phyloP scores from a whole-genome alignment of 2,113 vertebrate genomes.

The Rhea pennata region DNA sequence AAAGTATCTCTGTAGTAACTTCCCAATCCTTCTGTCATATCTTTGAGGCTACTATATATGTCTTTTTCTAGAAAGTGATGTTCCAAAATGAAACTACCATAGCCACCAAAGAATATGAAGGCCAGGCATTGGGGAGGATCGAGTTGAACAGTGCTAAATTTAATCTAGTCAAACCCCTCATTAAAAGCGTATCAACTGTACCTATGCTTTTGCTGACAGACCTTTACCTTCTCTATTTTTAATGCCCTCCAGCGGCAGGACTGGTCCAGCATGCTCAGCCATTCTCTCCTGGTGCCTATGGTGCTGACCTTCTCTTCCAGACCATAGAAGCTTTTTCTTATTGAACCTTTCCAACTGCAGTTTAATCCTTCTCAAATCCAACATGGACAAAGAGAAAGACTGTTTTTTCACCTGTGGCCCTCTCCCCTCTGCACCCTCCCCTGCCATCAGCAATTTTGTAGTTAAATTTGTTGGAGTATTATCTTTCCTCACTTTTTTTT shows the following conservation, averaged over 20 bases:
- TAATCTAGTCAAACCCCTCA: neutral
- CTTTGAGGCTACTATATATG: neutral
- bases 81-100: neutral
- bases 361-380: neutral
- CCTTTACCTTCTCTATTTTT: neutral
- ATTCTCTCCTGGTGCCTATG: neutral
- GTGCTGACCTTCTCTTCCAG: neutral
- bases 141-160: neutral
- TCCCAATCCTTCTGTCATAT: neutral
- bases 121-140: neutral
- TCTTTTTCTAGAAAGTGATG: neutral
- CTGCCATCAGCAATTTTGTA: neutral
- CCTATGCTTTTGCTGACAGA: neutral
- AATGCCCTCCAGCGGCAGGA: neutral
- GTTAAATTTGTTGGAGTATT: neutral
- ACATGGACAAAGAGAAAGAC: neutral
- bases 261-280: neutral
- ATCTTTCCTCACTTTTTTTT: neutral
- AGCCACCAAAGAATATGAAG: neutral
- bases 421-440: too few species aligned
- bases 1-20: fast-evolving
- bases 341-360: neutral
- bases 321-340: neutral
- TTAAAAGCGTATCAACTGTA: neutral
- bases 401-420: neutral